These are phyloP conservation scores for Galleria mellonella DNA, from an alignment of 1,140 invertebrate species.

Conservation along the genomic window DNA sequence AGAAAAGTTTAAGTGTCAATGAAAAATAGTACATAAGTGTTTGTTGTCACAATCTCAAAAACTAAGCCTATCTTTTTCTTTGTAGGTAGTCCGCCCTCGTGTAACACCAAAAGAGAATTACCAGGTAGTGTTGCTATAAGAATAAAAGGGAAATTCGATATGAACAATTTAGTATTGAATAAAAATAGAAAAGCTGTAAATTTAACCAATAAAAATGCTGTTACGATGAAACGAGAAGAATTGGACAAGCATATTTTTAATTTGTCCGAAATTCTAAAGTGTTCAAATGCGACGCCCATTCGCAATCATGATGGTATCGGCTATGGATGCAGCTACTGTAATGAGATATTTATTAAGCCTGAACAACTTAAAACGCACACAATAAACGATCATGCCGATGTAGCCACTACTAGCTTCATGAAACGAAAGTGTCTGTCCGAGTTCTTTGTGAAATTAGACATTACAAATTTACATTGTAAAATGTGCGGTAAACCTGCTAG, in stretches of 20 bases:
- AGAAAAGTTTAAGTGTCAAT: too few relatives aligned
- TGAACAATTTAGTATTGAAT: too few relatives aligned
- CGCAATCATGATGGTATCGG: conserved; percentile 9
- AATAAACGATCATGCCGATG: conserved; percentile 7
- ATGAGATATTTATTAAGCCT: conserved; percentile 9
- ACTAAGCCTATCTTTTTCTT: too few relatives aligned
- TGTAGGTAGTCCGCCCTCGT: too few relatives aligned
- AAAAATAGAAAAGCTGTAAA: background rate
- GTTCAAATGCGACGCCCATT: conserved; percentile 25
- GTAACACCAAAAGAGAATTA: too few relatives aligned
- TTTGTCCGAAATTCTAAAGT: conserved; percentile 13
- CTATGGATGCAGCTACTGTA: conserved; percentile 22
- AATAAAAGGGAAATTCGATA: too few relatives aligned
- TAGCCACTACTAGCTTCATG: conserved; percentile 20
- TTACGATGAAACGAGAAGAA: conserved; percentile 1
- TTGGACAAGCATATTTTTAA: conserved; percentile 14
- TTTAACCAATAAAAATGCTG: conserved; percentile 6
- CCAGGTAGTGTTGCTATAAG: too few relatives aligned
- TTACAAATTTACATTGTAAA: conserved; percentile 20
- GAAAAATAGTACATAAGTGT: too few relatives aligned
- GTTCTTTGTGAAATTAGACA: conserved; percentile 29
- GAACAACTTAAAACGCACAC: conserved; percentile 18
- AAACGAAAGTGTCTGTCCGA: conserved; percentile 10
- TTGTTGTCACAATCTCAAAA: too few relatives aligned
- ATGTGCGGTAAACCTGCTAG: conserved; percentile 14